Evolutionary conservation across 2,113 vertebrate species (phyloP), one percentile per base, ranked within the genome.

Genomic region (Toxotes jaculatrix): DNA sequence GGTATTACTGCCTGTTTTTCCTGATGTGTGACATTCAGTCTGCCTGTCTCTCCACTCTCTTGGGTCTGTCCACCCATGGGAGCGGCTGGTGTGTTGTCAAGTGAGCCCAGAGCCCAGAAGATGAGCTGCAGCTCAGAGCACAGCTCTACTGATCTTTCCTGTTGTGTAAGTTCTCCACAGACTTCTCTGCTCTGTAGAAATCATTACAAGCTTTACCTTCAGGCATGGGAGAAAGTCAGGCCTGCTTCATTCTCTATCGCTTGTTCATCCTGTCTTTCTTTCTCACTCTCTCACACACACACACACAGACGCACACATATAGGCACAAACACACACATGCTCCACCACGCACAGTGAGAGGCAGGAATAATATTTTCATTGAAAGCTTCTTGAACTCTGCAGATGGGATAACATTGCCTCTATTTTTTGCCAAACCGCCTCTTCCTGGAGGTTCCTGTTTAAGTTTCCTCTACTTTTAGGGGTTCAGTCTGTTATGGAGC

Each of bases 281-380:
- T 53, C 27, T 36, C 63, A n/a, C 62, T 23, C 57, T 16, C 34
- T 31, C 49, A 32, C 51, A 17, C 57, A 16, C 23, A 66, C 63
- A 40, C 42, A 43, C 16, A 65, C 73, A 60, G 40, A 27, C 56
- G 70, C 45, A 51, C 57, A 63, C 62, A 36, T 38, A 57, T 49
- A 56, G 60, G 53, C 72, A 74, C 69, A 79, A 31, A 64, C 62
- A 74, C 23, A 51, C 49, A 51, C 42, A 34, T 32, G 47, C 77
- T 72, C 72, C 60, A 51, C 36, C 87, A 60, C 78, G 27, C 86
- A 68, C 92, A 75, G 87, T 70, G 77, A 79, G 87, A 85, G 66
- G 79, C 64, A 88, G 86, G 45, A 19, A 92, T 85, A 93, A 93
- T 93, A 92, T 92, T 93, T 91, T 91, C 64, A 5, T 47, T 77